phyloP scores from a whole-genome alignment of 92 coral and sea anemone species.

The Paragorgia papillata region DNA sequence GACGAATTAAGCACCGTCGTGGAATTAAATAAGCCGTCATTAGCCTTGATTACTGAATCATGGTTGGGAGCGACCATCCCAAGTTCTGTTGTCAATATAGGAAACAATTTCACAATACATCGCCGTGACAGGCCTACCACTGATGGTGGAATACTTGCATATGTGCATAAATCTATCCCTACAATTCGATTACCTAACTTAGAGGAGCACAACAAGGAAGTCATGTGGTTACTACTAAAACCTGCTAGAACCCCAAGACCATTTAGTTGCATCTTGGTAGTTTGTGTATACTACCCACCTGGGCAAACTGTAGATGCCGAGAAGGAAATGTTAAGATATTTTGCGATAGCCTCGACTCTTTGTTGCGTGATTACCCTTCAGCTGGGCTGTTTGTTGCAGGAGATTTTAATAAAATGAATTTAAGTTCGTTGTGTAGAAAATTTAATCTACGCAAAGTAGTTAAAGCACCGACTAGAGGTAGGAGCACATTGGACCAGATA shows the following conservation, averaged over 20 bases:
- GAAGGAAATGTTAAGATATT: constrained; percentile 9
- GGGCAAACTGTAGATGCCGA: constrained; percentile 13
- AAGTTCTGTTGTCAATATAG: not conserved
- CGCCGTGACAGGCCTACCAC: constrained; percentile 6
- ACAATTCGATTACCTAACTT: constrained; percentile 15
- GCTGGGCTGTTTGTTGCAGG: constrained; percentile 27
- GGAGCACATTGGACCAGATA: constrained; percentile 3
- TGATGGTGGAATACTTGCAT: constrained; percentile 20
- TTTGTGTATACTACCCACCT: constrained; percentile 27
- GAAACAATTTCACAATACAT: not conserved
- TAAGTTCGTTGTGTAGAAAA: not conserved
- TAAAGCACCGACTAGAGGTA: constrained; percentile 14
- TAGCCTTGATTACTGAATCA: constrained; percentile 22
- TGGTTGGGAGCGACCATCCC: constrained; percentile 19
- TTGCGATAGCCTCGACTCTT: not conserved
- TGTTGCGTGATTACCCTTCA: constrained; percentile 16
- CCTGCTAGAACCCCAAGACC: constrained; percentile 25
- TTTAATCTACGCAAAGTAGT: not conserved
- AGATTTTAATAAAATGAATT: constrained; percentile 14
- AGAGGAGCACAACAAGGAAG: constrained; percentile 38
- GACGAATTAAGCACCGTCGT: constrained; percentile 18
- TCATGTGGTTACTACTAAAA: constrained; percentile 19
- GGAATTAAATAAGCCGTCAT: constrained; percentile 4
- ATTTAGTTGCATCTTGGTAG: constrained; percentile 4
- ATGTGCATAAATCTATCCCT: constrained; percentile 8